A percentile compares a stretch with the other conserved stretches of the same genome.
These are phyloP conservation scores for Penaeus indicus DNA, from an alignment of 1,140 invertebrate genomes.

Conservation along the genomic window DNA sequence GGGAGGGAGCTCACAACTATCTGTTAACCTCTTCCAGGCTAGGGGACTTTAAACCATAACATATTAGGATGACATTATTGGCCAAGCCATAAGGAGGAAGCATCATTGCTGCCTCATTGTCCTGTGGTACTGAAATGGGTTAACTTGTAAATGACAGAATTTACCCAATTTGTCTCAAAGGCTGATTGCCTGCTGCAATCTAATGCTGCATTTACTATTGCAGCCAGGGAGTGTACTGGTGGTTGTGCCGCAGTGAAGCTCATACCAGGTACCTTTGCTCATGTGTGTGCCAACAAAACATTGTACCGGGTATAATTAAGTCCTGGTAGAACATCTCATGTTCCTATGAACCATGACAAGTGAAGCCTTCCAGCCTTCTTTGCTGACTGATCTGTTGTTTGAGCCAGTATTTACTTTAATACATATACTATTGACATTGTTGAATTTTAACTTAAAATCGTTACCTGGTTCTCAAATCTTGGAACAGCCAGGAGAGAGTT, in stretches of 20 bases:
- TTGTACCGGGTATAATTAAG: constrained; percentile 34
- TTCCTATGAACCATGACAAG: constrained; percentile 65
- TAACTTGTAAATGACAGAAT: constrained; percentile 29
- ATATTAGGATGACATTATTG: constrained; percentile 16
- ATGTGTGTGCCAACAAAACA: constrained; percentile 58
- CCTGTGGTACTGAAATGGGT: constrained; percentile 35
- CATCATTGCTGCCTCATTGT: constrained; percentile 19
- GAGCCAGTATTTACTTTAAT: no score
- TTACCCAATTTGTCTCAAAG: neutral
- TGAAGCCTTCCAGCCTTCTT: constrained; percentile 39
- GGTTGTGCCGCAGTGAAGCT: constrained; percentile 58
- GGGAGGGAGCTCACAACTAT: neutral
- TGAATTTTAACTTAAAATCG: no score
- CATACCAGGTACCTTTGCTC: constrained; percentile 61
- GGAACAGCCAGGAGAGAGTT: constrained; percentile 23
- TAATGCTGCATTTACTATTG: neutral
- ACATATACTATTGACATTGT: no score
- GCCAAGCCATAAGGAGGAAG: constrained; percentile 30
- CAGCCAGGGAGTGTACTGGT: constrained; percentile 51
- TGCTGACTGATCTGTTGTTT: no score
- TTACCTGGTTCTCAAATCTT: no score
- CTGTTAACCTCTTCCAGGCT: constrained; percentile 43
- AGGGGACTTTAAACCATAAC: constrained; percentile 21
- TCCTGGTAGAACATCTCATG: constrained; percentile 58
- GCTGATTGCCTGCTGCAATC: neutral